phyloP scores from a whole-genome alignment of 2,797 vertebrate species.

The Chrysocyon brachyurus region DNA sequence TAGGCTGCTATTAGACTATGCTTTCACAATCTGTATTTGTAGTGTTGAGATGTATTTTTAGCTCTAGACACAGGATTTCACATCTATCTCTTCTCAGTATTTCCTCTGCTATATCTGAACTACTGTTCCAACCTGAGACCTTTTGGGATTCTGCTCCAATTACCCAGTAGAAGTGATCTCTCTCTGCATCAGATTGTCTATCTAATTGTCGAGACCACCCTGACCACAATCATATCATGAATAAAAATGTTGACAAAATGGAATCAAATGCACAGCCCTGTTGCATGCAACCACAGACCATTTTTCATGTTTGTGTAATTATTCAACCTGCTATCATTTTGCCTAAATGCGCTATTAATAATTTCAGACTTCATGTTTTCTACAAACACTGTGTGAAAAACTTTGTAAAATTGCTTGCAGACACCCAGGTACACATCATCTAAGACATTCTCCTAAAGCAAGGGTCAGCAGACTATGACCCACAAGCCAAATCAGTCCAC shows the following conservation, averaged over 20 bases:
- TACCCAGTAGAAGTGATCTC: neutral
- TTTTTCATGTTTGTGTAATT: neutral
- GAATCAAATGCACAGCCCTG: neutral
- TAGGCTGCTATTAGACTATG: neutral
- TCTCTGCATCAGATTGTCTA: neutral
- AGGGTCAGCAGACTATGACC: neutral
- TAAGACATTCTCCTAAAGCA: neutral
- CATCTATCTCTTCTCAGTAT: neutral
- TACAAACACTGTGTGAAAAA: neutral
- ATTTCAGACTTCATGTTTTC: neutral
- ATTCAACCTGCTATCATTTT: neutral
- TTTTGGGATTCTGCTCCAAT: neutral
- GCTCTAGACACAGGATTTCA: neutral
- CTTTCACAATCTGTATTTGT: neutral
- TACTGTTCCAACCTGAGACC: neutral
- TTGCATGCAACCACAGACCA: neutral
- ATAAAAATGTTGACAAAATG: neutral
- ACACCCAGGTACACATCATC: neutral
- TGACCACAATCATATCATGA: neutral
- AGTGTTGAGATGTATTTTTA: neutral
- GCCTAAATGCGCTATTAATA: neutral
- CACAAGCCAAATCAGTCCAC: neutral
- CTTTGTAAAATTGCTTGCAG: neutral
- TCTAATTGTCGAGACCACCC: neutral
- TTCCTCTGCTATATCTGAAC: neutral